phyloP scores from a whole-genome alignment of 1,140 invertebrate genomes.

The Diprion similis region DNA sequence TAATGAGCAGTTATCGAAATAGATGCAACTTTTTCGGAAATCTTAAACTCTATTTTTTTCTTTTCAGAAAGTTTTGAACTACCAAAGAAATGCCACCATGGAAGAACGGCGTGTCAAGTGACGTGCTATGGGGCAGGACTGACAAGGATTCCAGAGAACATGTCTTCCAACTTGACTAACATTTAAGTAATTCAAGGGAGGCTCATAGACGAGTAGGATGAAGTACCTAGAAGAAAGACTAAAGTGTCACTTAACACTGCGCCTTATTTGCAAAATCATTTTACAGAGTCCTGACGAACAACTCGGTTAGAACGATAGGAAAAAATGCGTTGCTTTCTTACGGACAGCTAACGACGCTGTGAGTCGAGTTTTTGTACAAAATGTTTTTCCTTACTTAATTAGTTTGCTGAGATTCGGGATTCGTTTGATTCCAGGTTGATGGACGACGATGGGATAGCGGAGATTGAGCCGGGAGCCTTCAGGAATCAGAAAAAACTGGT shows the following conservation, averaged over 20 bases:
- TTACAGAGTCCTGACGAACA: constrained; percentile 44
- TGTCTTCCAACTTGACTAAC: constrained; percentile 36
- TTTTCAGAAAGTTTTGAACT: constrained; percentile 29
- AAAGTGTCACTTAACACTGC: neutral
- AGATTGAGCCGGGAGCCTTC: constrained; percentile 40
- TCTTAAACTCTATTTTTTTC: constrained; percentile 10
- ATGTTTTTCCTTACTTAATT: neutral
- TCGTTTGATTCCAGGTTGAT: constrained; percentile 37
- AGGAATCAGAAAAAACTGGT: constrained; percentile 37
- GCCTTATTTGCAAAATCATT: neutral
- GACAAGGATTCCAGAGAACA: constrained; percentile 38
- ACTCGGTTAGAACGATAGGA: constrained; percentile 33
- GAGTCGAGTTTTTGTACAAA: constrained; percentile 31
- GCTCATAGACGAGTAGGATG: neutral
- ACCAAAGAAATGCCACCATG: constrained; percentile 36
- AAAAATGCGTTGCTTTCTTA: constrained; percentile 36
- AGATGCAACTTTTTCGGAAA: neutral
- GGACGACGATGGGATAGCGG: constrained; percentile 37
- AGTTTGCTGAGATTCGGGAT: neutral
- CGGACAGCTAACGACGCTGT: constrained; percentile 41
- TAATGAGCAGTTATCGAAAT: neutral
- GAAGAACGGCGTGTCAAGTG: constrained; percentile 31
- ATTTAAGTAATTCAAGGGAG: constrained; percentile 34
- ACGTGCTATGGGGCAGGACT: constrained; percentile 35
- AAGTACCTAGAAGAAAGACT: neutral